phyloP scores from a whole-genome alignment of 2,113 vertebrate species.

The Gasterosteus aculeatus region DNA sequence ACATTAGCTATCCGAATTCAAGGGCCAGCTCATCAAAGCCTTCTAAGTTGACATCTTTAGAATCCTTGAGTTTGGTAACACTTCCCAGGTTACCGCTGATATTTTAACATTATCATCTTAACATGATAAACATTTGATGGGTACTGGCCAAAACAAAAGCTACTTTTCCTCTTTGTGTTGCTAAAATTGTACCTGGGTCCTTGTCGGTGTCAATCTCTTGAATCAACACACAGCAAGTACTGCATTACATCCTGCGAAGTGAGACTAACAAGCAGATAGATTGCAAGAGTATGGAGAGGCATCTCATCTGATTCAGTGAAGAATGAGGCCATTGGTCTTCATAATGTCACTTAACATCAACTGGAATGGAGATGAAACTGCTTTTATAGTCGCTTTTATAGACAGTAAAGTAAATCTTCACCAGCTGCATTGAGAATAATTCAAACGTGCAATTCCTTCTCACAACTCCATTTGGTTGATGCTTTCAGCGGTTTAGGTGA shows the following conservation, averaged over 20 bases:
- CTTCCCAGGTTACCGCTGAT: neutral
- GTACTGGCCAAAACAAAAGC: neutral
- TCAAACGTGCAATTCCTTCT: constrained; percentile 1
- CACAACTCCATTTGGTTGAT: constrained; percentile 21
- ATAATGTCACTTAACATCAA: constrained; percentile 30
- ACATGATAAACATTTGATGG: neutral
- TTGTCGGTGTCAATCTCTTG: neutral
- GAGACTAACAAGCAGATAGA: constrained; percentile 12
- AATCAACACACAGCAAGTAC: constrained; percentile 12
- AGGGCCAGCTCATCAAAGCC: neutral
- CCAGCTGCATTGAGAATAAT: constrained; percentile 19
- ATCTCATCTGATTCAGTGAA: constrained; percentile 12
- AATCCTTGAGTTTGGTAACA: neutral
- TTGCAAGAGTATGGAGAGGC: neutral
- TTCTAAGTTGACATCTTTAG: neutral
- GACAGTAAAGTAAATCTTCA: constrained; percentile 26
- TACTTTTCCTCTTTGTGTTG: neutral
- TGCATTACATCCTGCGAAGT: constrained; percentile 9
- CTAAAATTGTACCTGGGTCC: neutral
- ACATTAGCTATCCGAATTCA: neutral
- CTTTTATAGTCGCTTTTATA: neutral
- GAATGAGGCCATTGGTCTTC: constrained; percentile 32
- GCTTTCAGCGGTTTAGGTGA: constrained; percentile 13
- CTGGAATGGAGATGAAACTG: constrained; percentile 22
- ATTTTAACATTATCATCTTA: neutral